A percentile compares a stretch with the other conserved stretches of the same genome.
Conservation (phyloP, 2,113 vertebrate species). For the Nerophis ophidion region DNA sequence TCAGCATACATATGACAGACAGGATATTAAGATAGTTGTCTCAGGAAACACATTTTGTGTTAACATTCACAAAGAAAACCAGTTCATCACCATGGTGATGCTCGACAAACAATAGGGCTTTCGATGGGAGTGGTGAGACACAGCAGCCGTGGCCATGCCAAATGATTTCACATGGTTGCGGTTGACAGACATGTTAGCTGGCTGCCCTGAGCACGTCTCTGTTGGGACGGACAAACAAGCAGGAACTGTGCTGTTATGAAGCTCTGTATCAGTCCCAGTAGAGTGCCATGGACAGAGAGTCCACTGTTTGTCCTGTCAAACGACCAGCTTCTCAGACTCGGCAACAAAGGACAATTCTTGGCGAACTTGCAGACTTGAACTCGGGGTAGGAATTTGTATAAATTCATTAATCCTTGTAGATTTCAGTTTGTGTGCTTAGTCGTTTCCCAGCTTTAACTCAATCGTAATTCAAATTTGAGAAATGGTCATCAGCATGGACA, state of each 20-base stretch:
- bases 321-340: constrained; percentile 2
- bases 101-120: constrained; percentile 44
- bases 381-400: constrained; percentile 21
- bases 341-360: constrained; percentile 1
- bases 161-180: constrained; percentile 55
- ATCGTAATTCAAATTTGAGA: constrained; percentile 35
- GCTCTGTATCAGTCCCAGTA: constrained; percentile 31
- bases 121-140: constrained; percentile 31
- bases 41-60: constrained; percentile 27
- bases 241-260: constrained; percentile 47
- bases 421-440: constrained; percentile 20
- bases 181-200: constrained; percentile 7
- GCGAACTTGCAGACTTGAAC: constrained; percentile 19
- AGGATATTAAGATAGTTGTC: constrained; percentile 8
- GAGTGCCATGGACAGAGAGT: constrained; percentile 40
- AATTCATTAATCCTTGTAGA: constrained; percentile 30
- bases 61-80: constrained; percentile 24
- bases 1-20: constrained; percentile 6
- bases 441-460: constrained; percentile 16
- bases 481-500: background rate
- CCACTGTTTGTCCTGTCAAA: constrained; percentile 39
- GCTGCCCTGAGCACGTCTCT: too few species aligned
- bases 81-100: constrained; percentile 29
- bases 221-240: constrained; percentile 14
- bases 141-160: constrained; percentile 36